Evolutionary conservation across 2,797 vertebrate species (phyloP), one percentile per base, ranked within the genome.

Genomic region (Limosa lapponica): DNA sequence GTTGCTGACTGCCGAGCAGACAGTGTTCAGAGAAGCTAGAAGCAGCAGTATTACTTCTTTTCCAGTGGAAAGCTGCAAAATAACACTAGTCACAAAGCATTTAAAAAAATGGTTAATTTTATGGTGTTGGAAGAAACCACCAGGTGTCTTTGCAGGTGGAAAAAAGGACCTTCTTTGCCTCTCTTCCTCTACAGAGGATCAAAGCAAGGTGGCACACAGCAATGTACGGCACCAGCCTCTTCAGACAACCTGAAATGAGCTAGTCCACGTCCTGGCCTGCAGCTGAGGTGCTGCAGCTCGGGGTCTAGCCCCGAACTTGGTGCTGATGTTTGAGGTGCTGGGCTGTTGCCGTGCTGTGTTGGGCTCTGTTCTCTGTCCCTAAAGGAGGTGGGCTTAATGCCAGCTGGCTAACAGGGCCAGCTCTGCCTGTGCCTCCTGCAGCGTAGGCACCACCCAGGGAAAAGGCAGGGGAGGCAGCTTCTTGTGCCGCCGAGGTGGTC

Each of bases 61-160:
- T 72, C 62, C 49, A 43, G 2, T 77, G 66, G 86, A 94, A 96
- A 95, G 89, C 87, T 93, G 62, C 89, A 90, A 79, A 91, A 86
- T 93, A 97, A 97, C 96, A 95, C 93, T 97, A 97, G 93, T 96
- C 96, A 93, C 87, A 93, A 95, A 91, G 90, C 85, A 87, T 95
- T 96, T 91, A 32, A 88, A 87, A 87, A 86, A 95, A 89, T 94
- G 92, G 90, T 92, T 96, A 51, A 70, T 82, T 54, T 93, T 71
- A 44, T 30, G 59, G 28, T 49, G 54, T 52, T 78, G 66, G 43
- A 86, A 91, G 90, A 91, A 95, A 84, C 37, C 44, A 62, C 61
- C 52, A 37, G 51, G 18, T 77, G 46, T 95, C 70, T 95, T 93
- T 74, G 77, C 66, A 65, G 48, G 73, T 44, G 70, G 57, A 30